These are phyloP conservation scores for Allochrocebus solatus DNA, from an alignment of 2,797 vertebrate species.

Conservation along the genomic window DNA sequence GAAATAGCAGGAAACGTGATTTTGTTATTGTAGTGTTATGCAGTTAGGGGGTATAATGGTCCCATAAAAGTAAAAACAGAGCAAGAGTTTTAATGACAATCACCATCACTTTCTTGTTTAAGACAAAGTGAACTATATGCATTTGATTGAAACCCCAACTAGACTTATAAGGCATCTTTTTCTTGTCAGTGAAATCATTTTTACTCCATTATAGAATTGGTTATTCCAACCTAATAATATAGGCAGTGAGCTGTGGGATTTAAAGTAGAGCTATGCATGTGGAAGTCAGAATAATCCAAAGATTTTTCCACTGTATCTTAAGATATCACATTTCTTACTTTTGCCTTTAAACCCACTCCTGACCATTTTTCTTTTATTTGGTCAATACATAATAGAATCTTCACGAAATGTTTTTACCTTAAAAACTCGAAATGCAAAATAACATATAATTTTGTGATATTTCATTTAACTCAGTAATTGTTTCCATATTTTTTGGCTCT, in stretches of 20 bases:
- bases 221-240: neutral
- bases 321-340: conserved; percentile 32
- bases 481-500: conserved; percentile 86
- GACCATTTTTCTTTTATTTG: conserved; percentile 56
- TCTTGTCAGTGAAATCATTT: conserved; percentile 26
- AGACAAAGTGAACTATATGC: conserved; percentile 16
- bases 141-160: neutral
- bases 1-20: conserved; percentile 64
- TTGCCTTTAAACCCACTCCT: conserved; percentile 43
- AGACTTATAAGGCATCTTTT: conserved; percentile 33
- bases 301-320: conserved; percentile 57
- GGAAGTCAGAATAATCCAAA: neutral
- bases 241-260: conserved; percentile 39
- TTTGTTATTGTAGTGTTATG: conserved; percentile 66
- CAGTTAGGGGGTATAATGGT: conserved; percentile 38
- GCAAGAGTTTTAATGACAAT: conserved; percentile 49
- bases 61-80: conserved; percentile 60
- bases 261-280: conserved; percentile 9
- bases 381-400: conserved; percentile 67
- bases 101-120: conserved; percentile 22
- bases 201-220: conserved; percentile 3
- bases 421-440: conserved; percentile 77
- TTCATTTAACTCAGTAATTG: conserved; percentile 82
- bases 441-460: conserved; percentile 73
- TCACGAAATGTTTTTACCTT: conserved; percentile 77